Base-by-base conservation (phyloP, 1,140 invertebrate species). In the Formica selysi region DNA sequence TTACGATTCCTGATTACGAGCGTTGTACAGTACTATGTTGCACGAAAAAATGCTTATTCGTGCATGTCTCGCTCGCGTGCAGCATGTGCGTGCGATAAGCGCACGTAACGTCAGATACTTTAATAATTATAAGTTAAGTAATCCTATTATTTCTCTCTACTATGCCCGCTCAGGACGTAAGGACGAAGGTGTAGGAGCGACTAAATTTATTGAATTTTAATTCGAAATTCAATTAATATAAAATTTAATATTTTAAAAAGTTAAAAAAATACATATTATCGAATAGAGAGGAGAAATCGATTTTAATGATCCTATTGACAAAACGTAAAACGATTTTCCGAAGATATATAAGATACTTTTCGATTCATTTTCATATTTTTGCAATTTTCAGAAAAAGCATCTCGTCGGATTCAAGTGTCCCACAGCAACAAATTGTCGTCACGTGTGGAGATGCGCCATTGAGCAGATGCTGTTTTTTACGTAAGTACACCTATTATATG, bases 401-500 rank as follows among this genome's bases (percentile, higher is more conserved):
- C 98, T 98, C 57, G 97, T 99, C 81, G 98, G 98, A 13, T 99
- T 99, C 95, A 99, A 99, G 95, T 99, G 98, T 96, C 97, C 97
- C 54, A 98, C 98, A 85, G 97, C 98, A 26, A 97, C 97, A 44
- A 97, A 98, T 74, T 99, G 98, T 93, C 97, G 98, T 91, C 98
- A 99, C 95, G 96, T 99, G 51, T 99, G 98, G 98, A 97, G 98
- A 94, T 99, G 98, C 96, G 98, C 98, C 62, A 98, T 99, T 79
- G 99, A 99, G 94, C 98, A 99, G 95, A 98, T 99, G 97, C 96
- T 99, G 85, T 99, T 99, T 96, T 99, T 99, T 94, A 99, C 98
- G 98, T 99, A 96, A 97, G 98, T 97, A 92, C 93, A 26, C 32
- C 32, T 51, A 85, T 85, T 19, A 36, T 22, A 22, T 22, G 22